Base-by-base conservation (phyloP, 1,140 invertebrate species). In the Zaprionus capensis region DNA sequence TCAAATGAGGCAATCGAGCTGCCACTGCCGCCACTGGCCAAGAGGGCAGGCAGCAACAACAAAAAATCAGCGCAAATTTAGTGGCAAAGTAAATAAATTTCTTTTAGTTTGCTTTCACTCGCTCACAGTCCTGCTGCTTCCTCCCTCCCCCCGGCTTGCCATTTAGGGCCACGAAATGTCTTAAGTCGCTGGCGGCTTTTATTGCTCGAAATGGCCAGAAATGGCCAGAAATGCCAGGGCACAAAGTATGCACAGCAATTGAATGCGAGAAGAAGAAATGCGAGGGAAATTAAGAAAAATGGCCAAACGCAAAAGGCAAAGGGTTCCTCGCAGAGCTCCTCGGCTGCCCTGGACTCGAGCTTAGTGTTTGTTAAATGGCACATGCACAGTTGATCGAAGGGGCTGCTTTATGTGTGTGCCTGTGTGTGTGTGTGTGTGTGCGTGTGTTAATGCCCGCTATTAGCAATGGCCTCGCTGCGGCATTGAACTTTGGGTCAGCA, bases 31-130 rank as follows among this genome's bases (percentile, higher is more conserved):
- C 24, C 38, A 34, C 31, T 28, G 22, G 24, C 20, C 36, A n/a
- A 6, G 36, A 1, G 7, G 49, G 51, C 4, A 17, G 58, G 57
- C 72, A 58, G 57, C 55, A 72, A 66, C 76, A 76, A 66, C 65
- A 71, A 70, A 81, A 46, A 90, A 90, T 90, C 86, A 85, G 85
- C 79, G 85, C 78, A 90, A 90, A 90, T 90, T 90, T 91, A 82
- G 86, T 90, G 86, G 85, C 86, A 88, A 85, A 82, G 81, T 81
- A 90, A 90, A 90, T 91, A 90, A 91, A 91, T 90, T 91, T 75
- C 84, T 75, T 85, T 90, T 80, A 91, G 82, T 82, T 91, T 74
- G 64, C 71, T 74, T 77, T 80, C 71, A 56, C 56, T 71, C 34
- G 46, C 28, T 26, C 36, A 34, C 31, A 31, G 36, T 62, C 24